A percentile compares a stretch with the other conserved stretches of the same genome.
These are phyloP conservation scores for Oreotrochilus melanogaster DNA, from an alignment of 2,113 vertebrate species.

Conservation along the genomic window DNA sequence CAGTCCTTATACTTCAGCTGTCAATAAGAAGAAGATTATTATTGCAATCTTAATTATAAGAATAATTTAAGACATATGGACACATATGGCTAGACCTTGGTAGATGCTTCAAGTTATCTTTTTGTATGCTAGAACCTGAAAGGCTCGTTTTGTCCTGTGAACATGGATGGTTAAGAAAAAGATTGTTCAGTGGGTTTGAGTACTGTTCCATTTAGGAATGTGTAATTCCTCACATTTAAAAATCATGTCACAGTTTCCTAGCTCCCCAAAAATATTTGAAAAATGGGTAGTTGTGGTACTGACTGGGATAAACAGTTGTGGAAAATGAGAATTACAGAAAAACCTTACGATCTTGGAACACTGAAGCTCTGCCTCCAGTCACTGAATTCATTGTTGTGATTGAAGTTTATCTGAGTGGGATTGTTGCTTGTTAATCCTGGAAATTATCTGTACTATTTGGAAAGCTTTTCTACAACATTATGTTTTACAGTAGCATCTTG, in stretches of 20 bases:
- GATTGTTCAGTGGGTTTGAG: background rate
- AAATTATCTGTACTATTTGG: background rate
- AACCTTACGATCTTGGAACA: background rate
- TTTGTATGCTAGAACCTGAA: background rate
- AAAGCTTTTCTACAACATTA: background rate
- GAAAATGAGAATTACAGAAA: background rate
- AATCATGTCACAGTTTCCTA: background rate
- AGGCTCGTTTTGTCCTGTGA: background rate
- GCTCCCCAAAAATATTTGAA: background rate
- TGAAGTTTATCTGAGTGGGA: background rate
- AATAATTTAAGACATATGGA: background rate
- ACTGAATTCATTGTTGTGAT: too few species aligned
- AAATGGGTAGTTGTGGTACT: background rate
- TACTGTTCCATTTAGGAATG: background rate
- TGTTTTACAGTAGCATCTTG: background rate
- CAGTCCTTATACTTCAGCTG: slow-evolving; percentile 89
- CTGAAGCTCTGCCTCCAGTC: background rate
- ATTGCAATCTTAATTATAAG: background rate
- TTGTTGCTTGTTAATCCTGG: background rate
- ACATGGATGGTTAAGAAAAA: background rate
- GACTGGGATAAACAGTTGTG: background rate
- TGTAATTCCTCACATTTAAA: background rate
- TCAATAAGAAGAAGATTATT: background rate
- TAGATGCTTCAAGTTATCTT: background rate
- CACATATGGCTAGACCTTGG: background rate